Conservation (phyloP, 2,888 invertebrate species). For the Callosobruchus maculatus region DNA sequence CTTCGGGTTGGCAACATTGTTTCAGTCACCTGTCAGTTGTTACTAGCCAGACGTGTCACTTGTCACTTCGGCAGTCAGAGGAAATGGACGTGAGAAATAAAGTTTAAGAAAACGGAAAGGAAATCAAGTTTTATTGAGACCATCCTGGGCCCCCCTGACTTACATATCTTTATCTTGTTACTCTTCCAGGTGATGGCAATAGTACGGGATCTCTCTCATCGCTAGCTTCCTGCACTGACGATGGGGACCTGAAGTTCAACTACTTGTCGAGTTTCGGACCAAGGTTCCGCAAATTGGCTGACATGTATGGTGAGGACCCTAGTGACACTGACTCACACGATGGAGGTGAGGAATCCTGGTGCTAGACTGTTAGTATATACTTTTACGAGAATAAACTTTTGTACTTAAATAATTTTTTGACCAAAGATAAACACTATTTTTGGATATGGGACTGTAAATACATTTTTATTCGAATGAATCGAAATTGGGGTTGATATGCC, state of each 20-base stretch:
- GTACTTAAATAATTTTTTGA: constrained; percentile 37
- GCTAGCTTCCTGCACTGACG: constrained; percentile 70
- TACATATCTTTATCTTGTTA: too few species aligned
- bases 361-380: constrained; percentile 48
- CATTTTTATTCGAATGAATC: constrained; percentile 21
- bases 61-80: too few species aligned
- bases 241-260: constrained; percentile 82
- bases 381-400: background rate
- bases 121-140: too few species aligned
- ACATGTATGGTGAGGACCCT: constrained; percentile 90
- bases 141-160: too few species aligned
- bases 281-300: constrained; percentile 89
- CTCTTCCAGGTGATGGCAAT: constrained; percentile 92
- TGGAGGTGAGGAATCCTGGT: constrained; percentile 80
- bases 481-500: constrained; percentile 7
- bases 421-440: constrained; percentile 38
- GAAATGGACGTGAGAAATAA: too few species aligned
- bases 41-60: too few species aligned
- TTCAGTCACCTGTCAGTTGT: too few species aligned
- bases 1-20: too few species aligned
- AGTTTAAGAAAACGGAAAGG: too few species aligned
- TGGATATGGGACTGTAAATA: constrained; percentile 30
- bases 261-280: constrained; percentile 93
- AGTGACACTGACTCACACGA: constrained; percentile 78
- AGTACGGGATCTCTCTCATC: constrained; percentile 88